Evolutionary conservation across 2,113 vertebrate species (phyloP).

Genomic region (Budorcas taxicolor): DNA sequence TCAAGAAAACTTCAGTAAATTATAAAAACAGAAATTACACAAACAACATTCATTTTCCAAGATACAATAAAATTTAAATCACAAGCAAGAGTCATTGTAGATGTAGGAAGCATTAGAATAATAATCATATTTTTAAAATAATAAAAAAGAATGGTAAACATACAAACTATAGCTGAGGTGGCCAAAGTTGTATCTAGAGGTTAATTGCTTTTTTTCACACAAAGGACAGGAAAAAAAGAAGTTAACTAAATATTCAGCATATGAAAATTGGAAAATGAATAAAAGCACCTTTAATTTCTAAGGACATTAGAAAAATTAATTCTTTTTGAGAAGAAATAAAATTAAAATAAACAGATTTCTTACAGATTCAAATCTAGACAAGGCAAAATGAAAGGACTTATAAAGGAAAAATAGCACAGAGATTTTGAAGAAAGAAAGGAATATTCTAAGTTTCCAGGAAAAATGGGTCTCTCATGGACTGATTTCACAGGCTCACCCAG

Average conservation of each 20-base stretch:
- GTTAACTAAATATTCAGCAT: accelerated
- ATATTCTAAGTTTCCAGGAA: accelerated
- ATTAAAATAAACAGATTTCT: not conserved
- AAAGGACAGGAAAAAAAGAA: not conserved
- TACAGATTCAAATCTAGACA: not conserved
- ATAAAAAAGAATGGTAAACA: accelerated
- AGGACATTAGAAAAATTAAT: not conserved
- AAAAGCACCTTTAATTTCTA: not conserved
- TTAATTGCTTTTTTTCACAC: not conserved
- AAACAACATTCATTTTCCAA: not conserved
- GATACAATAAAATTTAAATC: not conserved
- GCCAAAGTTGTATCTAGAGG: not conserved
- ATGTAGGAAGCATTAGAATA: not conserved
- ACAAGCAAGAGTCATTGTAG: not conserved
- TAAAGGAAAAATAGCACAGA: not conserved
- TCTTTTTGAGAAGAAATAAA: not conserved
- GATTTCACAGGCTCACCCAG: accelerated
- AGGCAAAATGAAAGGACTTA: not conserved
- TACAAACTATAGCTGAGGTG: accelerated
- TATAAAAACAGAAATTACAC: not conserved
- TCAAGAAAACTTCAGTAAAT: not conserved
- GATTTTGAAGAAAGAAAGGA: not conserved
- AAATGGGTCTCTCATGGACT: accelerated
- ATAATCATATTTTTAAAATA: not conserved
- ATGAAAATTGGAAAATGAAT: not conserved